Evolutionary conservation across 2,888 invertebrate genomes (phyloP), one percentile per base, ranked within the genome.

Genomic region (Acleris sparsana): DNA sequence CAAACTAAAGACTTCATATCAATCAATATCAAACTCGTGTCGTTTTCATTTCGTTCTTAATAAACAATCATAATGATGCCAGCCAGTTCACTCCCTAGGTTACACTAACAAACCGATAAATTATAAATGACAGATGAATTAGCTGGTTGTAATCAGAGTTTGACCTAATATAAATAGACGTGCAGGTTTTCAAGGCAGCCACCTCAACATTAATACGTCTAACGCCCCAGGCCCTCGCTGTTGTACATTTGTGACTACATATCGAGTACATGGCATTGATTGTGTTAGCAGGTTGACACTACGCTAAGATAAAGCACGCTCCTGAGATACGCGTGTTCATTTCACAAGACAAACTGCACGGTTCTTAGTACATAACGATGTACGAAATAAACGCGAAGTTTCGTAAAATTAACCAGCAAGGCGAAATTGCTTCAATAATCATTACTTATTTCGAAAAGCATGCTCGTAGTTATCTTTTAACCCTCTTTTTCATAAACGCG

Each of bases 281-380:
- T 18, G 49, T 39, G 11, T 51, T 61, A 46, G 62, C 66, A 66
- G 62, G 66, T 66, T 53, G 53, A 57, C 57, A 62, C 33, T 53
- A 52, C 25, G 16, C 33, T 43, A 22, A 57, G 66, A 66, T 66
- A 57, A 53, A 48, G 66, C 66, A 66, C 65, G 66, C 18, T 29
- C 6, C 49, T 11, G 33, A 57, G 46, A 53, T 53, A 57, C 17
- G 51, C 46, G 39, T 39, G 22, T 60, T 51, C 46, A 46, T 66
- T 57, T 43, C 55, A 46, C 56, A 56, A 60, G 18, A 20, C 46
- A 57, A 61, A 62, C 39, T 61, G 56, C 65, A 48, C 61, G 29
- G 49, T 66, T 65, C 60, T 17, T 39, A 46, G 56, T 48, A n/a
- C n/a, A n/a, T n/a, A 61, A 56, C 51, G 61, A 61, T 17, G 39